A percentile compares a stretch with the other conserved stretches of the same genome.
phyloP scores from a whole-genome alignment of 1,140 invertebrate genomes.

The Eubasilissa regina region DNA sequence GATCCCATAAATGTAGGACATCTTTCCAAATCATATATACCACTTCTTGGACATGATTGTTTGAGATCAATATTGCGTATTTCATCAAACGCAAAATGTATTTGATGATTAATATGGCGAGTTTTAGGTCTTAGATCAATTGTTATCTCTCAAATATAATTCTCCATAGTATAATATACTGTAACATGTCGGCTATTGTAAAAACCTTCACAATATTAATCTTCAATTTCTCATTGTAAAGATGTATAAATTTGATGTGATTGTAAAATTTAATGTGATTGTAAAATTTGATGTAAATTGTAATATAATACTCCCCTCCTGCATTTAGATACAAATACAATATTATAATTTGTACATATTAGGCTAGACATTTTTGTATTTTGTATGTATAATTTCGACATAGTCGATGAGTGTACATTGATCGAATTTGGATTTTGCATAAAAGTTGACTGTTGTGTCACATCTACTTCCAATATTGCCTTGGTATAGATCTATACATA shows the following conservation, averaged over 20 bases:
- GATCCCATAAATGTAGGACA: too few relatives aligned
- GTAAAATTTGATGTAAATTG: slow-evolving; percentile 29
- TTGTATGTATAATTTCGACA: slow-evolving; percentile 28
- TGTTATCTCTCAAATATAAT: not conserved
- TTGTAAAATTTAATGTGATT: slow-evolving; percentile 17
- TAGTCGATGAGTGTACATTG: slow-evolving; percentile 1
- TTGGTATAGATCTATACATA: slow-evolving; percentile 45
- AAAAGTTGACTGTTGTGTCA: slow-evolving; percentile 30
- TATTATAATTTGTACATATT: slow-evolving; percentile 36
- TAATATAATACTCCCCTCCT: slow-evolving; percentile 27
- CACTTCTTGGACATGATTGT: too few relatives aligned
- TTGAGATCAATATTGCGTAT: not conserved
- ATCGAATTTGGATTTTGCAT: slow-evolving; percentile 28
- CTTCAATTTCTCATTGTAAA: too few relatives aligned
- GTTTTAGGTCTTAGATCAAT: slow-evolving; percentile 16
- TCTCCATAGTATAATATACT: not conserved
- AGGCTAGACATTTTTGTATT: slow-evolving; percentile 26
- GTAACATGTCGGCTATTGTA: not conserved
- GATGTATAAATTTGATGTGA: too few relatives aligned
- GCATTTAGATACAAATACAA: slow-evolving; percentile 33
- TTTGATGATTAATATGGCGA: not conserved
- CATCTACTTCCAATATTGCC: slow-evolving; percentile 42
- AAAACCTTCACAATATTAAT: too few relatives aligned
- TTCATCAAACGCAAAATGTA: not conserved
- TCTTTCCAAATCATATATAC: too few relatives aligned